These are phyloP conservation scores for Holothuria scabra DNA, from an alignment of 53 echinoderm and acorn worm genomes.

Conservation along the genomic window DNA sequence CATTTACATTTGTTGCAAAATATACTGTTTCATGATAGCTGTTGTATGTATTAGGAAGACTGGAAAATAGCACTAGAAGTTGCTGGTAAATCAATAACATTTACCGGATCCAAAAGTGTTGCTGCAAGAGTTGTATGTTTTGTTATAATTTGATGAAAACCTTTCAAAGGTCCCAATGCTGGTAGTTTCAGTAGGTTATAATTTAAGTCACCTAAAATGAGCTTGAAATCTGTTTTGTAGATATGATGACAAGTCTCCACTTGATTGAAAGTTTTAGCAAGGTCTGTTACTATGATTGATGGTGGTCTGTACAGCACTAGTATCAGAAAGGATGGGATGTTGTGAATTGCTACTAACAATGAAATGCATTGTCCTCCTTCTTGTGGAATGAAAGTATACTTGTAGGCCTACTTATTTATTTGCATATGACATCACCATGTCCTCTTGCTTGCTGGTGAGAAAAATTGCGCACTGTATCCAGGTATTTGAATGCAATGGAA, in stretches of 20 bases:
- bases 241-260: background rate
- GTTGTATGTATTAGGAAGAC: too few relatives aligned
- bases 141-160: slow-evolving; percentile 1
- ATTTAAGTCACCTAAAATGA: slow-evolving; percentile 36
- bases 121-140: slow-evolving; percentile 10
- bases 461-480: slow-evolving; percentile 12
- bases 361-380: background rate
- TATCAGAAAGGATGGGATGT: slow-evolving; percentile 13
- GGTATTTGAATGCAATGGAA: background rate
- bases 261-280: background rate
- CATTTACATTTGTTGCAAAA: too few relatives aligned
- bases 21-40: too few relatives aligned
- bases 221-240: background rate
- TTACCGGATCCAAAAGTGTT: slow-evolving; percentile 4
- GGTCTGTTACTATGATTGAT: background rate
- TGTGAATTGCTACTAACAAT: background rate
- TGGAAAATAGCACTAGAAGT: too few relatives aligned
- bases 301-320: slow-evolving; percentile 15
- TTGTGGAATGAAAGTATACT: background rate
- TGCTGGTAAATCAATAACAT: background rate
- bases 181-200: slow-evolving; percentile 5
- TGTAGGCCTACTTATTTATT: background rate
- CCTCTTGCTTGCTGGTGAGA: background rate
- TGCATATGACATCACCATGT: slow-evolving; percentile 29
- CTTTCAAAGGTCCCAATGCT: background rate